Evolutionary conservation across 1,140 invertebrate genomes (phyloP).

Genomic region (Drosophila bifasciata): DNA sequence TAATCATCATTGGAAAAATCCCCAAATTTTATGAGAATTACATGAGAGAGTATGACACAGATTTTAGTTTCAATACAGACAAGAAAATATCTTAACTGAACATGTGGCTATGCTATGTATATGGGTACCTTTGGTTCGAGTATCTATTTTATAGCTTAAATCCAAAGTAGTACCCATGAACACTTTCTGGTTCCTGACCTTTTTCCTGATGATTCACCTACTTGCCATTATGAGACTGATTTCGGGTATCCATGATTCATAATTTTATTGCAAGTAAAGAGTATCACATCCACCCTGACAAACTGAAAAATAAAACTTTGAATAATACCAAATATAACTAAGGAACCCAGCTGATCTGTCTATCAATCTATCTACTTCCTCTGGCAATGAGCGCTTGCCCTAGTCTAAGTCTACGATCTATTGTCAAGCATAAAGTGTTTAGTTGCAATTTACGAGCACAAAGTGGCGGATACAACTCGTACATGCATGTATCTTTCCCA

Average conservation of each 20-base stretch:
- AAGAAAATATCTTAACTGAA: neutral
- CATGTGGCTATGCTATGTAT: too few relatives aligned
- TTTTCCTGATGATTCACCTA: too few relatives aligned
- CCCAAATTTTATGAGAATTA: conserved; percentile 20
- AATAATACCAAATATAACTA: conserved; percentile 6
- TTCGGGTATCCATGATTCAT: too few relatives aligned
- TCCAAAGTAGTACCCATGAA: too few relatives aligned
- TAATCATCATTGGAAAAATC: conserved; percentile 3
- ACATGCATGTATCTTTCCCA: conserved; percentile 27
- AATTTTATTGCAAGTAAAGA: too few relatives aligned
- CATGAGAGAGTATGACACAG: neutral
- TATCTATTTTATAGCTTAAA: too few relatives aligned
- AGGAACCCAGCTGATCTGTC: conserved; percentile 6
- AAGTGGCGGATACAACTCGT: neutral
- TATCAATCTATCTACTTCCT: conserved; percentile 12
- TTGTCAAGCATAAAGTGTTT: conserved; percentile 32
- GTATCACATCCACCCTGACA: too few relatives aligned
- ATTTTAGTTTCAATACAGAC: too few relatives aligned
- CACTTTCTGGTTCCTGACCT: too few relatives aligned
- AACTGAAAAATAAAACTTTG: too few relatives aligned
- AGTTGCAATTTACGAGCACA: conserved; percentile 33
- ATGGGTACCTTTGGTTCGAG: too few relatives aligned
- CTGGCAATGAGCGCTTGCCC: conserved; percentile 34
- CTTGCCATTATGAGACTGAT: too few relatives aligned
- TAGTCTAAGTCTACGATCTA: conserved; percentile 1